These are phyloP conservation scores for Phocoena sinus DNA, from an alignment of 2,113 vertebrate genomes.

Conservation along the genomic window DNA sequence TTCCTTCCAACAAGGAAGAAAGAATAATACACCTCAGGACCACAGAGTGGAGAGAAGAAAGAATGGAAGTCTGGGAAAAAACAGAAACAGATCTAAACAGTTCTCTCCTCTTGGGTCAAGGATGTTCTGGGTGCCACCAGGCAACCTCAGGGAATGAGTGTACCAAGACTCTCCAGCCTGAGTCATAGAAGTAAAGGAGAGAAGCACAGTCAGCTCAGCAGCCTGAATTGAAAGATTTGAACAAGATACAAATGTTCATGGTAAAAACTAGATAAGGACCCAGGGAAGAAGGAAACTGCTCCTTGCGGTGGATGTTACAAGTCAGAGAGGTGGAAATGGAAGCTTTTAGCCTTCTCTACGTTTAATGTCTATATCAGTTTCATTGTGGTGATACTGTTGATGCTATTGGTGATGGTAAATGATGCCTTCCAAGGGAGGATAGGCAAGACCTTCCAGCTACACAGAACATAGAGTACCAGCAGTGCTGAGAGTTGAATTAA, in stretches of 20 bases:
- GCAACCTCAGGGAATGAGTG: neutral
- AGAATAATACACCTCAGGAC: neutral
- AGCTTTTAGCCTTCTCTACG: neutral
- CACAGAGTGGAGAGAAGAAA: neutral
- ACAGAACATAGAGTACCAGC: neutral
- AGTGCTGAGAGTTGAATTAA: neutral
- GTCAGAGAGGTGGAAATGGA: neutral
- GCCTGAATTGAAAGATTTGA: neutral
- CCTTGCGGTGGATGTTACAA: neutral
- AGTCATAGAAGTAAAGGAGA: neutral
- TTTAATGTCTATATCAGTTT: neutral
- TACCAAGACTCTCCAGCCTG: neutral
- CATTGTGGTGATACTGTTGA: neutral
- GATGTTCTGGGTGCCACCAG: neutral
- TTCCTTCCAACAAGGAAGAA: neutral
- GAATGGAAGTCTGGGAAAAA: neutral
- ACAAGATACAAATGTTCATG: neutral
- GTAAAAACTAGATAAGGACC: neutral
- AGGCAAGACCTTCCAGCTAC: neutral
- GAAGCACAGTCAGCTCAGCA: neutral
- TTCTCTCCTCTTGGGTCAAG: neutral
- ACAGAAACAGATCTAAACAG: neutral
- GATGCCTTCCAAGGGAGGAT: neutral
- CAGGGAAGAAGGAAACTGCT: neutral
- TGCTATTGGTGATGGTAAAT: neutral